A percentile compares a stretch with the other conserved stretches of the same genome.
These are phyloP conservation scores for Helogale parvula DNA, from an alignment of 2,113 vertebrate genomes.

Conservation along the genomic window DNA sequence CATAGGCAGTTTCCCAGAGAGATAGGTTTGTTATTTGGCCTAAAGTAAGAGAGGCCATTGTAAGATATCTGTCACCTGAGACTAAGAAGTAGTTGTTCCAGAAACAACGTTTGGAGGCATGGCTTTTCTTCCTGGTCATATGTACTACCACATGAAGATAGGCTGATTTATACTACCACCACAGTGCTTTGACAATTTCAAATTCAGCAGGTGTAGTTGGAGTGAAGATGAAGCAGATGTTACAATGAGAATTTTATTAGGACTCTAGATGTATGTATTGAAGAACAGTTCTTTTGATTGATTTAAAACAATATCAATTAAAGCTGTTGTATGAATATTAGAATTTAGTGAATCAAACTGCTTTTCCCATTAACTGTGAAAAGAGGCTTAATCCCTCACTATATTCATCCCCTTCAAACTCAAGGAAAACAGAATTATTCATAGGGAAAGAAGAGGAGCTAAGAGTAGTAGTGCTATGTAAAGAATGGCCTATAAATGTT, in stretches of 20 bases:
- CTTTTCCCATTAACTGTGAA: constrained; percentile 52
- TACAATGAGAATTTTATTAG: constrained; percentile 49
- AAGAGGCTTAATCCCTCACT: constrained; percentile 1
- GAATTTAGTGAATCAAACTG: constrained; percentile 33
- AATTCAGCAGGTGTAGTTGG: constrained; percentile 56
- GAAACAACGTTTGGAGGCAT: background rate
- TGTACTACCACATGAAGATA: background rate
- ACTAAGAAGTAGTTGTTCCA: background rate
- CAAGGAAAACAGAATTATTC: constrained; percentile 55
- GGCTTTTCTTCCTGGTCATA: background rate
- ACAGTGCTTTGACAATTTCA: constrained; percentile 49
- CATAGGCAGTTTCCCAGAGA: background rate
- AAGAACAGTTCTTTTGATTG: constrained; percentile 50
- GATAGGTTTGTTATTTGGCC: background rate
- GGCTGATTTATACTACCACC: background rate
- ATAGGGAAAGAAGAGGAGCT: background rate
- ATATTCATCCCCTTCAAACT: constrained; percentile 44
- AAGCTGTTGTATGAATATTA: constrained; percentile 44
- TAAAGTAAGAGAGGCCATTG: background rate
- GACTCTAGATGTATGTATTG: constrained; percentile 10
- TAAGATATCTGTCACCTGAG: background rate
- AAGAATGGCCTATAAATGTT: background rate
- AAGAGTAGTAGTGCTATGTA: background rate
- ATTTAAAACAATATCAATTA: constrained; percentile 53
- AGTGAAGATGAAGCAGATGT: constrained; percentile 60